Conservation (phyloP, 2,888 invertebrate species). For the Campaea margaritaria region DNA sequence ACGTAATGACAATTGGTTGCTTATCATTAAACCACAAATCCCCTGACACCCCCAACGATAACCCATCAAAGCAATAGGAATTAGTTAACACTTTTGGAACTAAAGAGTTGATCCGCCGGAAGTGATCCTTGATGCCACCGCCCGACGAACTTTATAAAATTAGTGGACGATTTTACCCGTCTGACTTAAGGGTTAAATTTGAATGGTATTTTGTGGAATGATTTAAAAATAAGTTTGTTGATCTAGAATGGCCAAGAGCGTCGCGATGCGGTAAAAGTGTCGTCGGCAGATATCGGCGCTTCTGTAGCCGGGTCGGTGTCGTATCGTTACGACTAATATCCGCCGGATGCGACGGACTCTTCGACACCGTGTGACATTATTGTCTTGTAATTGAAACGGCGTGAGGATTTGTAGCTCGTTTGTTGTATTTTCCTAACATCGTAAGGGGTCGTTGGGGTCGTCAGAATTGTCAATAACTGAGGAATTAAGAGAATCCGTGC, state of each 20-base stretch:
- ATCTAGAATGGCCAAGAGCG: slow-evolving; percentile 42
- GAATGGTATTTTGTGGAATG: background rate
- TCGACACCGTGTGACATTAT: slow-evolving; percentile 67
- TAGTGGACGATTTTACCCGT: background rate
- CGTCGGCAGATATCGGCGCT: slow-evolving; percentile 73
- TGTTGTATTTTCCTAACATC: slow-evolving; percentile 24
- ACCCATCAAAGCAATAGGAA: slow-evolving; percentile 70
- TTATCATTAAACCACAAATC: slow-evolving; percentile 41
- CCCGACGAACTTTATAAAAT: background rate
- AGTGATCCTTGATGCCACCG: slow-evolving; percentile 49
- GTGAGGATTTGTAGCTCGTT: slow-evolving; percentile 73
- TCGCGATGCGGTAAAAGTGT: slow-evolving; percentile 72
- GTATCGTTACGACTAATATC: slow-evolving; percentile 74
- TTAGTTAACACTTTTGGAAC: slow-evolving; percentile 70
- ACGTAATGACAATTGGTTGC: slow-evolving; percentile 26
- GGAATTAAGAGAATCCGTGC: no score
- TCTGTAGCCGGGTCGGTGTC: slow-evolving; percentile 59
- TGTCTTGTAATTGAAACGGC: slow-evolving; percentile 79
- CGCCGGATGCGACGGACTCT: slow-evolving; percentile 75
- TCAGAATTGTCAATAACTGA: background rate
- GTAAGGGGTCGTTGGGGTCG: background rate
- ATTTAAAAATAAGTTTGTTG: slow-evolving; percentile 30
- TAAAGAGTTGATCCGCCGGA: slow-evolving; percentile 75
- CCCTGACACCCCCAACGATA: slow-evolving; percentile 56
- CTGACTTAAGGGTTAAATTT: slow-evolving; percentile 27